These are phyloP conservation scores for Mizuhopecten yessoensis DNA, from an alignment of 1,140 invertebrate genomes.

Conservation along the genomic window DNA sequence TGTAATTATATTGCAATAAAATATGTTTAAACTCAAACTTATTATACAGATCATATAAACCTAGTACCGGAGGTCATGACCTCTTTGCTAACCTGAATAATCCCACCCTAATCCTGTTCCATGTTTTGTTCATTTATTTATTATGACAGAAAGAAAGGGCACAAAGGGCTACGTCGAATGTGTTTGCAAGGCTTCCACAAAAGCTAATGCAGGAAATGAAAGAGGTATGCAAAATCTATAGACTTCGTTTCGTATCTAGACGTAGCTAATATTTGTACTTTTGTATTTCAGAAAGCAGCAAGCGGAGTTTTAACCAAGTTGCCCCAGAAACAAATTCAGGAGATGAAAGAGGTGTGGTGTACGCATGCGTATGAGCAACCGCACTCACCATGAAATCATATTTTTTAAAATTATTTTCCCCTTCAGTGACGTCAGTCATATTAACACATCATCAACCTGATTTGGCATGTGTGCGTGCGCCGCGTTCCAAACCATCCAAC, in stretches of 20 bases:
- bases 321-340: constrained; percentile 84
- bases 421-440: constrained; percentile 23
- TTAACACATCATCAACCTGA: constrained; percentile 46
- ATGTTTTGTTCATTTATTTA: constrained; percentile 63
- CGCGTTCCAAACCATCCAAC: constrained; percentile 49
- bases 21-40: too few relatives aligned
- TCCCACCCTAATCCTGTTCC: constrained; percentile 1
- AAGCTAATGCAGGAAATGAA: constrained; percentile 89
- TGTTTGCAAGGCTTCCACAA: constrained; percentile 82
- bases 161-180: constrained; percentile 81
- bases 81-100: background rate
- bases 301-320: constrained; percentile 83
- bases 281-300: constrained; percentile 80
- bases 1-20: too few relatives aligned
- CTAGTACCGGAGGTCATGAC: too few relatives aligned
- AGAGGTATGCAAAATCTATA: constrained; percentile 85
- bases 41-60: too few relatives aligned
- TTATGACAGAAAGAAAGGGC: constrained; percentile 69
- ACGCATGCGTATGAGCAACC: constrained; percentile 59
- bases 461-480: constrained; percentile 61
- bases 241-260: constrained; percentile 51
- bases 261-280: constrained; percentile 66
- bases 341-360: constrained; percentile 90
- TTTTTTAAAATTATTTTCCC: constrained; percentile 36
- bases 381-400: constrained; percentile 57